Evolutionary conservation across 2,888 invertebrate species (phyloP).

Genomic region (Ichneumon xanthorius): DNA sequence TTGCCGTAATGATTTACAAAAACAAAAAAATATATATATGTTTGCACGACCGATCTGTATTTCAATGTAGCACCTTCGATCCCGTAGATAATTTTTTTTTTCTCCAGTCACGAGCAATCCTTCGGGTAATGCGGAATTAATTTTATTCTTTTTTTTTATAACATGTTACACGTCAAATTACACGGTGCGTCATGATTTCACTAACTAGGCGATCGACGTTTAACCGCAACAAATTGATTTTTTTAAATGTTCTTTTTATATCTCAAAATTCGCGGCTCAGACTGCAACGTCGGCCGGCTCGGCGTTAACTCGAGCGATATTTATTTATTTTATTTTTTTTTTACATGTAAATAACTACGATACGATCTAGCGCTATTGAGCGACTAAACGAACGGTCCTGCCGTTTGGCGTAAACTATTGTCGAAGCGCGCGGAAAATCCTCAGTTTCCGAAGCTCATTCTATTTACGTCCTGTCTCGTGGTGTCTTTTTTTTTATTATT

Average conservation of each 20-base stretch:
- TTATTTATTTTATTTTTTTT: constrained; percentile 43
- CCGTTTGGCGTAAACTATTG: constrained; percentile 61
- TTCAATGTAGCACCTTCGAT: constrained; percentile 3
- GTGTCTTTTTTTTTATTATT: constrained; percentile 12
- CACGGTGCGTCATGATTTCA: constrained; percentile 51
- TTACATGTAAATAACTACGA: constrained; percentile 26
- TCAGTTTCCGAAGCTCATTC: constrained; percentile 41
- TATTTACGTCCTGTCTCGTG: constrained; percentile 42
- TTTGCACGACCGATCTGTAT: constrained; percentile 40
- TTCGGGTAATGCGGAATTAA: constrained; percentile 34
- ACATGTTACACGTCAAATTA: constrained; percentile 61
- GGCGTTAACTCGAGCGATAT: neutral
- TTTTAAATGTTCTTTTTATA: constrained; percentile 13
- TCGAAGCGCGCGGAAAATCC: constrained; percentile 42
- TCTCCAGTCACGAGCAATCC: neutral
- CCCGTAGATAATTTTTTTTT: neutral
- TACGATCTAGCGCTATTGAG: constrained; percentile 38
- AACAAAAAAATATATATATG: constrained; percentile 18
- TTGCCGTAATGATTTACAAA: constrained; percentile 34
- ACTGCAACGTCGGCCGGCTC: neutral
- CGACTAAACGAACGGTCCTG: constrained; percentile 65
- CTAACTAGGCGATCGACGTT: constrained; percentile 35
- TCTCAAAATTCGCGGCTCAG: constrained; percentile 23
- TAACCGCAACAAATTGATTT: neutral
- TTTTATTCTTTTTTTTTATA: constrained; percentile 4